Evolutionary conservation across 23 tunicate genomes (phyloP), one percentile per base, ranked within the genome.

Genomic region (Trididemnum miniatum): DNA sequence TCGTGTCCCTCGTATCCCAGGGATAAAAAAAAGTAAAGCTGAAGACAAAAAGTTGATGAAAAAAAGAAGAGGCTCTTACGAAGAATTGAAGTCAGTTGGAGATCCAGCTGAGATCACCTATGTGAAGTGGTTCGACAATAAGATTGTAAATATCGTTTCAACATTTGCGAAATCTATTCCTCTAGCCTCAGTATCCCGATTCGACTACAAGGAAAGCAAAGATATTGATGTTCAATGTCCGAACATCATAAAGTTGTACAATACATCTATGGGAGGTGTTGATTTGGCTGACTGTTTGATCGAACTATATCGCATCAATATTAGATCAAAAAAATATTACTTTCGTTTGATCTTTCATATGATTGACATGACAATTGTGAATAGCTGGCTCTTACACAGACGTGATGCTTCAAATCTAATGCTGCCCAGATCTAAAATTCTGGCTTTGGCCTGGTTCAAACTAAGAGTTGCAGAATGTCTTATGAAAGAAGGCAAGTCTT

Each of bases 281-380:
- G 79, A 73, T 73, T 30, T 73, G 57, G 59, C 37, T 2, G 79
- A 73, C 29, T 59, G 38, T 37, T 37, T 39, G 79, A 73, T 73
- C 1, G 57, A 57, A 2, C 31, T 37, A 2, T 73, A 73, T 30
- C 37, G 79, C 59, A 73, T 73, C 59, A 3, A 57, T 12, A 37
- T 37, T 59, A n/a, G 79, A 37, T 73, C 26, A 73, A 73, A 24
- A 26, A 73, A 73, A 26, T 73, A 73, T 24, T 73, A 73, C 30
- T 59, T 37, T 9, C 28, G 59, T 2, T 37, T 73, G 30, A 40
- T 73, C 30, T 73, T 73, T 40, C 79, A 73, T 73, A 57, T 73
- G 7, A 2, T 73, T 73, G 79, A 73, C 31, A 73, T 73, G 79
- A 34, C 79, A 2, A 25, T 73, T 7, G 79, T 73, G 59, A 73